Evolutionary conservation across 2,113 vertebrate genomes (phyloP).

Genomic region (Bothrops jararaca): DNA sequence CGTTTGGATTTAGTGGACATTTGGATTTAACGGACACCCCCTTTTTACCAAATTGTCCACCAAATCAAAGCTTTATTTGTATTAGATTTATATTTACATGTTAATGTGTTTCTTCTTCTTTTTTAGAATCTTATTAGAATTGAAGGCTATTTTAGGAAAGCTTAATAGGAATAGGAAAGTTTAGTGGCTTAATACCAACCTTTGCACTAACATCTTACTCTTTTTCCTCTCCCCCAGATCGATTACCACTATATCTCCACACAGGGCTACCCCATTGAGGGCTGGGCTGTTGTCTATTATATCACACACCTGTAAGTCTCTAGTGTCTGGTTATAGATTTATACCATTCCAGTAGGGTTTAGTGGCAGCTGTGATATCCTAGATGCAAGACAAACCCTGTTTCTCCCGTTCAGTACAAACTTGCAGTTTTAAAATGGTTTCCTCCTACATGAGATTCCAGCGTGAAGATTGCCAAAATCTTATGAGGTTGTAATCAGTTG

Average conservation of each 20-base stretch:
- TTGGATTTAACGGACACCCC: not conserved
- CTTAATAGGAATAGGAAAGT: not conserved
- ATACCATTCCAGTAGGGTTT: not conserved
- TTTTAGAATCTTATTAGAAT: not conserved
- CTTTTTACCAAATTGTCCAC: not conserved
- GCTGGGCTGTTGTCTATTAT: slow-evolving; percentile 89
- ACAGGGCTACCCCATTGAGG: slow-evolving; percentile 85
- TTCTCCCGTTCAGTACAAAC: not conserved
- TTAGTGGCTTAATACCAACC: not conserved
- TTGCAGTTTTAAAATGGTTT: not conserved
- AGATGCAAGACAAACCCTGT: not conserved
- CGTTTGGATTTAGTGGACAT: not conserved
- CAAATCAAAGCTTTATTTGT: not conserved
- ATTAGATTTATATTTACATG: not conserved
- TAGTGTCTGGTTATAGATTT: not conserved
- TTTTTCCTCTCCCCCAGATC: slow-evolving; percentile 76
- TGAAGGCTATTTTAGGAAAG: not conserved
- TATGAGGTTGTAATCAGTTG: not conserved
- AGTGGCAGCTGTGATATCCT: not conserved
- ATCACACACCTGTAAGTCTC: slow-evolving; percentile 85
- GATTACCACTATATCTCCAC: slow-evolving; percentile 89
- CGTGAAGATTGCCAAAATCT: not conserved
- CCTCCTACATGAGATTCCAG: not conserved
- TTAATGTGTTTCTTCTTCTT: not conserved
- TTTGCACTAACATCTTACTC: not conserved